A percentile compares a stretch with the other conserved stretches of the same genome.
These are phyloP conservation scores for Diabrotica undecimpunctata DNA, from an alignment of 1,140 invertebrate species.

Conservation along the genomic window DNA sequence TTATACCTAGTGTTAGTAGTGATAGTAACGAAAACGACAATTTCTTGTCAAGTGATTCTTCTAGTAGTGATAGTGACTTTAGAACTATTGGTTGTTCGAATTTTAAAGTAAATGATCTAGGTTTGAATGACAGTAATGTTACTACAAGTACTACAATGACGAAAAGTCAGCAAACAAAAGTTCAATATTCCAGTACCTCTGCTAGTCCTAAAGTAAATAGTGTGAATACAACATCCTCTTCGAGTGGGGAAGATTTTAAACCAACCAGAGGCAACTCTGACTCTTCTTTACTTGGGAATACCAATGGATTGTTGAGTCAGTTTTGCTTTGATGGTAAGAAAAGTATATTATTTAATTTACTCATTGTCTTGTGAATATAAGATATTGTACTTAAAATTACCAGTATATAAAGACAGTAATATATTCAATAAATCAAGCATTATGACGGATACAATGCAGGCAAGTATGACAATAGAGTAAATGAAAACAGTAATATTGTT, in stretches of 20 bases:
- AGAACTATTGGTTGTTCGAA: constrained; percentile 42
- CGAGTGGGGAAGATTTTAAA: constrained; percentile 18
- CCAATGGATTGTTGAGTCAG: constrained; percentile 39
- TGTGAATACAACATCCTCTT: constrained; percentile 27
- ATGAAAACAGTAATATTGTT: too few species aligned
- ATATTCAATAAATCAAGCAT: too few species aligned
- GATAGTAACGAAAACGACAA: constrained; percentile 30
- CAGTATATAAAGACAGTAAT: too few species aligned
- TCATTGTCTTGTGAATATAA: too few species aligned
- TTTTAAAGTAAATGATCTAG: constrained; percentile 41
- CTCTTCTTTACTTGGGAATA: constrained; percentile 26
- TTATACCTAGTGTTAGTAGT: constrained; percentile 37
- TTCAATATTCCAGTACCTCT: constrained; percentile 37
- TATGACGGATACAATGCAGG: too few species aligned
- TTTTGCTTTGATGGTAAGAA: constrained; percentile 35
- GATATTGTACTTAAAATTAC: too few species aligned
- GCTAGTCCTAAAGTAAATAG: constrained; percentile 45
- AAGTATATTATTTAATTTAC: background rate
- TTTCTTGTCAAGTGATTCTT: constrained; percentile 13
- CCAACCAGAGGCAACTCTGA: constrained; percentile 8
- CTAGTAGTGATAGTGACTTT: constrained; percentile 26
- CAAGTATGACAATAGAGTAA: too few species aligned
- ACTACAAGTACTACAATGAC: background rate
- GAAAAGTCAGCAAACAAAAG: constrained; percentile 11
- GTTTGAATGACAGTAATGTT: constrained; percentile 21